Conservation (phyloP, 2,888 invertebrate species). For the Cheilosia vernalis region DNA sequence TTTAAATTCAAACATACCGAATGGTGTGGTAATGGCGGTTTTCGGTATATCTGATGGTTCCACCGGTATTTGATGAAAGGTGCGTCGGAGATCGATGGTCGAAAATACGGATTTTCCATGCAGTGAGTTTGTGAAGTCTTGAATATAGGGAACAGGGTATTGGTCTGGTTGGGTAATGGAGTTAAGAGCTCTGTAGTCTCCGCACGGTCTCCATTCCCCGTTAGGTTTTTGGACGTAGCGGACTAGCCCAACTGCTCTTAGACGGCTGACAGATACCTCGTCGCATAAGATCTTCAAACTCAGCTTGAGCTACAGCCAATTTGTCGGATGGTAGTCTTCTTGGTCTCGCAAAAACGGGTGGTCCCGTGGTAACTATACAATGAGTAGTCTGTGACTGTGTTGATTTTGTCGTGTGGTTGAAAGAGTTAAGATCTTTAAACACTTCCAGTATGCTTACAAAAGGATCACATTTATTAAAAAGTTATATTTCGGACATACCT, state of each 20-base stretch:
- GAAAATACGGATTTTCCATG: constrained; percentile 11
- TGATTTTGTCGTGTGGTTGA: constrained; percentile 19
- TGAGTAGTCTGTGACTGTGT: constrained; percentile 35
- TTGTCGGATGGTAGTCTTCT: constrained; percentile 78
- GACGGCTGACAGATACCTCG: constrained; percentile 77
- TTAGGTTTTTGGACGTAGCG: constrained; percentile 65
- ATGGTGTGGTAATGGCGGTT: constrained; percentile 61
- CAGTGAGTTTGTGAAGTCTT: constrained; percentile 18
- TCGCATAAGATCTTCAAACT: constrained; percentile 75
- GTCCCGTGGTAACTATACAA: constrained; percentile 58
- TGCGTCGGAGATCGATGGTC: constrained; percentile 8
- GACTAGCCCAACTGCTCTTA: constrained; percentile 66
- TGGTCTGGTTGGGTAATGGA: constrained; percentile 76
- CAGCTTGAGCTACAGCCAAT: constrained; percentile 55
- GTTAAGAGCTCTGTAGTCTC: constrained; percentile 58
- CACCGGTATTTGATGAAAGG: constrained; percentile 40
- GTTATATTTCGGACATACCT: constrained; percentile 33
- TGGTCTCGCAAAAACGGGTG: constrained; percentile 57
- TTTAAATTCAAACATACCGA: constrained; percentile 34
- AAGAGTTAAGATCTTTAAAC: constrained; percentile 36
- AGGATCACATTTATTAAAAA: constrained; percentile 2
- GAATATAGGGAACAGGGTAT: constrained; percentile 60
- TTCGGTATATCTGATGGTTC: constrained; percentile 30
- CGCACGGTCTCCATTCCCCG: constrained; percentile 58
- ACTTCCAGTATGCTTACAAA: constrained; percentile 11